Base-by-base conservation (phyloP, 2,888 invertebrate genomes). In the Melieria omissa region DNA sequence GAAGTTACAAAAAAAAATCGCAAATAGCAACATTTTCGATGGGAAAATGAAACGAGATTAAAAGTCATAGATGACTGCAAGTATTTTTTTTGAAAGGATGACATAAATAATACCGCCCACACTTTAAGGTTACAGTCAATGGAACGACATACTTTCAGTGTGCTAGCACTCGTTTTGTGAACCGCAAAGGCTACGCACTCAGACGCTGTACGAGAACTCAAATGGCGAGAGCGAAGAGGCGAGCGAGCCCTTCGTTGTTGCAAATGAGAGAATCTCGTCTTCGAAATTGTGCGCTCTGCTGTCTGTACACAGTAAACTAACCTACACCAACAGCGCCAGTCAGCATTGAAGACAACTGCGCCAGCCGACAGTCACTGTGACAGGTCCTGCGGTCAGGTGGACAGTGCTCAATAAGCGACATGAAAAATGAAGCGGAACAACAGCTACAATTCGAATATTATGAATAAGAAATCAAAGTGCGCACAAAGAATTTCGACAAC, bases 321-420 rank as follows among this genome's bases (percentile, higher is more conserved):
- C 84, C 84, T 84, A 84, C 84, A 85, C 82, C 85, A 84, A 85
- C 81, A 84, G 80, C 78, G 49, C 29, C 29, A 29, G 29, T 29
- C 29, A 2, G 29, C 29, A 29, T 29, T 29, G 3, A 29, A 29
- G 29, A 29, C 29, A 29, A 29, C 29, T 29, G 29, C 29, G 29
- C 29, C 29, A 29, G 29, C 29, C 29, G 29, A 29, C 29, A 29
- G 29, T 3, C 29, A 29, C 29, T 29, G 29, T 29, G 29, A 29
- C 2, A 29, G 29, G 1, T 29, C 29, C 29, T 29, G 29, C 3
- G 29, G 29, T 29, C 29, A 29, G 29, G 41, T 58, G 42, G 41
- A 60, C n/a, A n/a, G 10, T 44, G 9, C 42, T 46, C 41, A 14
- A 29, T 45, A 4, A 29, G 7, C 4, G 4, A 6, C 1, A 12